phyloP scores from a whole-genome alignment of 2,113 vertebrate species.

The Psittacula cyanocephala region DNA sequence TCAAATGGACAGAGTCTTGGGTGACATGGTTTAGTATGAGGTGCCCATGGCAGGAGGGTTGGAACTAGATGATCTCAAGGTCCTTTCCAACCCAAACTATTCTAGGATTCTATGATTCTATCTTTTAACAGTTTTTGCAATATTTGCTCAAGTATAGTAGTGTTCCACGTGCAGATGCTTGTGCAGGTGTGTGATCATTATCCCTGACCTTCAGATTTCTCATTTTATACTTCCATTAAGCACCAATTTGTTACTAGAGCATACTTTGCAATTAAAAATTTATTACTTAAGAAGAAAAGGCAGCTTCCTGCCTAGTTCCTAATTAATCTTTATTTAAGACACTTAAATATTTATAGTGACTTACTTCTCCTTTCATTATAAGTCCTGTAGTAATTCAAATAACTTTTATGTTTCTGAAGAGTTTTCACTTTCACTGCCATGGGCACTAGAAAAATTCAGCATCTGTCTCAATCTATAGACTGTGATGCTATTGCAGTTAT shows the following conservation, averaged over 20 bases:
- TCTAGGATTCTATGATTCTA: background rate
- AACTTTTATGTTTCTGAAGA: background rate
- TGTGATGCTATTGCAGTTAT: background rate
- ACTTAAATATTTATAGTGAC: slow-evolving; percentile 4
- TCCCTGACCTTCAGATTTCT: background rate
- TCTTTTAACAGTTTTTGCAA: background rate
- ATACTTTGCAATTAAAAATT: slow-evolving; percentile 5
- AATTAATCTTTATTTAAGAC: slow-evolving; percentile 37
- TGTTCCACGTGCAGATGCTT: background rate
- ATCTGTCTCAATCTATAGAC: background rate
- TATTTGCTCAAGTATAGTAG: background rate
- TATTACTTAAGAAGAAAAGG: slow-evolving; percentile 22
- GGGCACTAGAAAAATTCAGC: background rate
- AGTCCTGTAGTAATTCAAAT: background rate
- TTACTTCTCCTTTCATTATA: background rate
- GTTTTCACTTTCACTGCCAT: background rate
- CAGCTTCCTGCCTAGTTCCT: background rate
- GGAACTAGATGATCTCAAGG: background rate
- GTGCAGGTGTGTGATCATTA: background rate
- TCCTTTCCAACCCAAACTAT: background rate
- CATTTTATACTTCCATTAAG: background rate
- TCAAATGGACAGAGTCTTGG: background rate
- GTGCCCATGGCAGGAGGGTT: background rate
- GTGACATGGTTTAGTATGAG: background rate
- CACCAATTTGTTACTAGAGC: background rate